These are phyloP conservation scores for Pomacea canaliculata DNA, from an alignment of 2,888 invertebrate species.

Conservation along the genomic window DNA sequence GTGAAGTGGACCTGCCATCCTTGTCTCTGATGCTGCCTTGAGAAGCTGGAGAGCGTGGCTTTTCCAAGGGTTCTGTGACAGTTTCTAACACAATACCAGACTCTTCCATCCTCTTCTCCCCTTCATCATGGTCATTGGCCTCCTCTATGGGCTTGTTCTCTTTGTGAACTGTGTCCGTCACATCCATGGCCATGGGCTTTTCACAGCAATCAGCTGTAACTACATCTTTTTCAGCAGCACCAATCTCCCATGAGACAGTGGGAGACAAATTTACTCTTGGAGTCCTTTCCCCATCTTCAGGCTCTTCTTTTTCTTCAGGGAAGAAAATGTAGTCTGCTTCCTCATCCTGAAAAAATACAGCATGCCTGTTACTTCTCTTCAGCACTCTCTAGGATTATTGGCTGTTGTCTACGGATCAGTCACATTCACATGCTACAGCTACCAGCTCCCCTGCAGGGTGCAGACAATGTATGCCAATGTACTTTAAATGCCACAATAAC, in stretches of 20 bases:
- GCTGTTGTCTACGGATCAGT: too few relatives aligned
- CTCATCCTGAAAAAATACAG: conserved; percentile 27
- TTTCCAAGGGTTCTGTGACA: conserved; percentile 14
- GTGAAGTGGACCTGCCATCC: not conserved
- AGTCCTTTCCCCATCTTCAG: conserved; percentile 15
- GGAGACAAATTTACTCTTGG: conserved; percentile 7
- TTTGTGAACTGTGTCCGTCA: too few relatives aligned
- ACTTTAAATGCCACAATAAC: too few relatives aligned
- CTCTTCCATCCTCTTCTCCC: not conserved
- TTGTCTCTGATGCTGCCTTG: conserved; percentile 10
- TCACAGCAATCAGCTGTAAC: not conserved
- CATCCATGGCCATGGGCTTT: too few relatives aligned
- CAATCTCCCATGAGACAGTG: not conserved
- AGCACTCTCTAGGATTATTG: too few relatives aligned
- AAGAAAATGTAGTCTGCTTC: conserved; percentile 34
- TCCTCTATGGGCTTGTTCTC: conserved; percentile 2
- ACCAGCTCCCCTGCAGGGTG: too few relatives aligned
- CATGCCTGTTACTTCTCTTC: too few relatives aligned
- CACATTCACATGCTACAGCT: too few relatives aligned
- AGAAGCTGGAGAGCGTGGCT: conserved; percentile 6
- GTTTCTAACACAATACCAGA: not conserved
- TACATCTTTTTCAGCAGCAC: not conserved
- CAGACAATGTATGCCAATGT: too few relatives aligned
- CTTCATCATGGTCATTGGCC: not conserved
- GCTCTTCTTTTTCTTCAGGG: conserved; percentile 24